These are phyloP conservation scores for Melinaea menophilus DNA, from an alignment of 2,888 invertebrate genomes.

Conservation along the genomic window DNA sequence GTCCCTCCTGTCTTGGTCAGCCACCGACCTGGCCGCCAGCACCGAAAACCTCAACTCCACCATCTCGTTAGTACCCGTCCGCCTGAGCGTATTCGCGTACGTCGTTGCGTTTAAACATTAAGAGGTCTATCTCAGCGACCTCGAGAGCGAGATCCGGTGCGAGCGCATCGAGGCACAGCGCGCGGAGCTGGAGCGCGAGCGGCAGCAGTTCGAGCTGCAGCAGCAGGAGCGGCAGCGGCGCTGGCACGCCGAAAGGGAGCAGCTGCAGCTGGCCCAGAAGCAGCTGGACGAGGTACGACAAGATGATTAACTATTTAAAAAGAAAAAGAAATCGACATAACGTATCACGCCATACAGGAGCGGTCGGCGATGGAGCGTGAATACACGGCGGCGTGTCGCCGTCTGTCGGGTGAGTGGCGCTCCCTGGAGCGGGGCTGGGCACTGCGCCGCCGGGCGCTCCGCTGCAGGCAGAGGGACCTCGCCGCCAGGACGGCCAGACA, in stretches of 20 bases:
- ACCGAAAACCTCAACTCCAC: constrained; percentile 80
- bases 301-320: not conserved
- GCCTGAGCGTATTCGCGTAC: no score
- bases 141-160: constrained; percentile 73
- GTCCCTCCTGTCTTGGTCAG: constrained; percentile 89
- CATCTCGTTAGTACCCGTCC: constrained; percentile 51
- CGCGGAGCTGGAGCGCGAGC: constrained; percentile 76
- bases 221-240: constrained; percentile 70
- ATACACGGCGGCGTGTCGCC: constrained; percentile 81
- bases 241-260: constrained; percentile 76
- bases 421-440: constrained; percentile 80
- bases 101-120: not conserved
- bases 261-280: constrained; percentile 83
- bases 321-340: not conserved
- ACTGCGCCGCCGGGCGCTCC: constrained; percentile 77
- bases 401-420: constrained; percentile 74
- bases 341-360: constrained; percentile 50
- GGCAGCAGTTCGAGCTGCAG: constrained; percentile 79
- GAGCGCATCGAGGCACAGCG: constrained; percentile 82
- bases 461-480: constrained; percentile 78
- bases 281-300: constrained; percentile 79
- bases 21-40: constrained; percentile 87
- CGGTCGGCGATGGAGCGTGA: constrained; percentile 80
- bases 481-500: constrained; percentile 71
- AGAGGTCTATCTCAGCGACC: constrained; percentile 45